These are phyloP conservation scores for Drosophila lowei DNA, from an alignment of 1,140 invertebrate species.

Conservation along the genomic window DNA sequence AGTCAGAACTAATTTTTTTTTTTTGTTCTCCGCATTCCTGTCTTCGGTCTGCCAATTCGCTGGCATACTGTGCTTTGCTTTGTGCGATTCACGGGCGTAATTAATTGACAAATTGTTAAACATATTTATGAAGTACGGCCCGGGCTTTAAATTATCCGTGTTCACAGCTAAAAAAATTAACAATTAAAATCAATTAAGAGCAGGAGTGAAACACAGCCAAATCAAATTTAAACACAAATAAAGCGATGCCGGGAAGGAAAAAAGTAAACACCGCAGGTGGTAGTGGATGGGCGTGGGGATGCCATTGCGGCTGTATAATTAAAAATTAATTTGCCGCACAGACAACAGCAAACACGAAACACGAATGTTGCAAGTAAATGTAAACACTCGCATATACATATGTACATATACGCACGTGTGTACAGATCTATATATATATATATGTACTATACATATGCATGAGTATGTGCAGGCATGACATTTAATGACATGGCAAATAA, in stretches of 20 bases:
- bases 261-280: slow-evolving; percentile 66
- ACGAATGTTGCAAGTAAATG: slow-evolving; percentile 13
- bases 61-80: slow-evolving; percentile 5
- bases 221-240: slow-evolving; percentile 36
- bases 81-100: slow-evolving; percentile 39
- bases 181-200: slow-evolving; percentile 74
- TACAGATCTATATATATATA: background rate
- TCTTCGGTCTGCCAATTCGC: background rate
- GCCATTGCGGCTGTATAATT: slow-evolving; percentile 55
- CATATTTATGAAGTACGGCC: slow-evolving; percentile 54
- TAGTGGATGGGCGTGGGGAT: slow-evolving; percentile 3
- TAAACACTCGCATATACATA: slow-evolving; percentile 20
- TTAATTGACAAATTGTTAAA: slow-evolving; percentile 75
- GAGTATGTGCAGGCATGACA: background rate
- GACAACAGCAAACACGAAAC: slow-evolving; percentile 28
- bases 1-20: slow-evolving; percentile 13
- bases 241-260: slow-evolving; percentile 66
- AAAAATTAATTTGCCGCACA: slow-evolving; percentile 71
- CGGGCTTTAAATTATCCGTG: slow-evolving; percentile 30
- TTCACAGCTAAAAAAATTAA: slow-evolving; percentile 52
- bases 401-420: slow-evolving; percentile 1
- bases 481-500: slow-evolving; percentile 34
- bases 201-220: slow-evolving; percentile 19
- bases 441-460: slow-evolving; percentile 1
- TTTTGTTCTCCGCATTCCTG: slow-evolving; percentile 3